phyloP scores from a whole-genome alignment of 2,113 vertebrate species.

The Ceyx melanurus region DNA sequence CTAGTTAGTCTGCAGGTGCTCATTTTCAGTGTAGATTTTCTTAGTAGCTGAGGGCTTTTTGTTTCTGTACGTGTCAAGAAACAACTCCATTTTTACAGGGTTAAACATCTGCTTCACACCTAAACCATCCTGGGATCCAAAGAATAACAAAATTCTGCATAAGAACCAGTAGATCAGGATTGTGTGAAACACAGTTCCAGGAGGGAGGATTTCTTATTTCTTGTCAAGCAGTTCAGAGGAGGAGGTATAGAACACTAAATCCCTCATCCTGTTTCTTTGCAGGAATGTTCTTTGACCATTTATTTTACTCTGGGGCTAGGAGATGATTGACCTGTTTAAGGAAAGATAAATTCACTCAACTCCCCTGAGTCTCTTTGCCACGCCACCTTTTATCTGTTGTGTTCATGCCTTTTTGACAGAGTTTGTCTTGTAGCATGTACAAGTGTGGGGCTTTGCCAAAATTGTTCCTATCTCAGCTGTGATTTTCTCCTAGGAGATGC shows the following conservation, averaged over 20 bases:
- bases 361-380: not conserved
- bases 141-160: not conserved
- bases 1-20: not conserved
- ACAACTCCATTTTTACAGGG: not conserved
- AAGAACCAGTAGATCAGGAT: not conserved
- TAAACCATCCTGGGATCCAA: not conserved
- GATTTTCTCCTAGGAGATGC: not conserved
- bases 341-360: not conserved
- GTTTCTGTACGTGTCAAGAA: not conserved
- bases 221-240: not conserved
- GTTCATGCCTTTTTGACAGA: not conserved
- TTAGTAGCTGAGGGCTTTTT: not conserved
- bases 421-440: not conserved
- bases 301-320: not conserved
- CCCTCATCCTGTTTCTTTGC: not conserved
- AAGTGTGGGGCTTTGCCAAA: not conserved
- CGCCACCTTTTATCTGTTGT: not conserved
- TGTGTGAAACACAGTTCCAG: not conserved
- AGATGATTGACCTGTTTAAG: not conserved
- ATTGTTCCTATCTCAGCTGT: not conserved
- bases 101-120: not conserved
- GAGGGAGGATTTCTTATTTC: not conserved
- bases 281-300: not conserved
- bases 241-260: not conserved
- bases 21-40: not conserved